Base-by-base conservation (phyloP, 2,113 vertebrate genomes). In the Suncus etruscus region DNA sequence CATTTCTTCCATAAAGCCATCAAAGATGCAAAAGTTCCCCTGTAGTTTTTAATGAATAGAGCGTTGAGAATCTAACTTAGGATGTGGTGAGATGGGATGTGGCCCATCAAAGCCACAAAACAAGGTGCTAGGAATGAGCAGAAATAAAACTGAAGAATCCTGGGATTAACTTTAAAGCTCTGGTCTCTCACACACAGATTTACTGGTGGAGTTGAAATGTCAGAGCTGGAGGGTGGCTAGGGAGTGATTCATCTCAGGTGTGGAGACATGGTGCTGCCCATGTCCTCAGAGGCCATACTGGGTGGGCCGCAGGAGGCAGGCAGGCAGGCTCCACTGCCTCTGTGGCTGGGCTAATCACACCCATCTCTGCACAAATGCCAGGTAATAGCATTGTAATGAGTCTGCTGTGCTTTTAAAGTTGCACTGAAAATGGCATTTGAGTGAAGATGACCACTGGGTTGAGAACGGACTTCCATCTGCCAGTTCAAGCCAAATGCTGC, bases 381-480 rank as follows among this genome's bases (percentile, higher is more conserved):
- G 89, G 95, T 92, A 96, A 95, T 94, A 68, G 94, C 94, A 70
- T 68, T 0, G 6, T 94, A 95, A 95, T 89, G 93, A 90, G 88
- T 50, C 69, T 66, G 86, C 83, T 86, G 80, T 87, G 88, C 93
- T 96, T 96, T 95, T 92, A 95, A 94, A 78, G 86, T 66, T 93
- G 83, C 89, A 16, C 69, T 86, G 91, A 94, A 73, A 63, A 29
- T 3, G 0, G 90, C 69, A 24, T 87, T 61, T 76, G 87, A 90
- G 73, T 54, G 91, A 92, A 83, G 73, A 84, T 48, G 92, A 79
- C 92, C 39, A 29, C 77, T 29, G 58, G 39, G 69, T 79, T 93
- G 66, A 74, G 83, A 76, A 78, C 82, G 69, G 47, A 90, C 76
- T 90, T 81, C 77, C 63, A 86, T 78, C 88, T 63, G 54, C 50